Conservation (phyloP, 2,888 invertebrate genomes). For the Diabrotica balteata region DNA sequence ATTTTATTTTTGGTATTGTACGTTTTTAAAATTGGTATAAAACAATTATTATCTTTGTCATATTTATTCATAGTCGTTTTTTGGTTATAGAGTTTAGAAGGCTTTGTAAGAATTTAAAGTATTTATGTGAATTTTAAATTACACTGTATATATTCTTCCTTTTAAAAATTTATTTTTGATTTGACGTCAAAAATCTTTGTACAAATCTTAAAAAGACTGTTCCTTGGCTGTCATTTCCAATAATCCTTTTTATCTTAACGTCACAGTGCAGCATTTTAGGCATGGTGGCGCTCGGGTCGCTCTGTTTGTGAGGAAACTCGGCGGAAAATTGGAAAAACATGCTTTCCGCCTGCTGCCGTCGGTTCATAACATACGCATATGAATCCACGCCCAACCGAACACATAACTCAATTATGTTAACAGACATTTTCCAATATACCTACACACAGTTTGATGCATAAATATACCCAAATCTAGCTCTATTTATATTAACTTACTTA, state of each 20-base stretch:
- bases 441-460: slow-evolving; percentile 31
- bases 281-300: slow-evolving; percentile 1
- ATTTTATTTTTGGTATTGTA: no score
- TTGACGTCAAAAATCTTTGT: no score
- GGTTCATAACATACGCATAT: slow-evolving; percentile 42
- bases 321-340: slow-evolving; percentile 38
- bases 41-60: no score
- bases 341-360: slow-evolving; percentile 22
- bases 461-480: slow-evolving; percentile 19
- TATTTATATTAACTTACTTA: slow-evolving; percentile 3
- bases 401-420: slow-evolving; percentile 54
- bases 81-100: no score
- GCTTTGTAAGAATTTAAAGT: no score
- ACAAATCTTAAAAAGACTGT: neutral
- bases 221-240: slow-evolving; percentile 21
- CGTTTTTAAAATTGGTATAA: no score
- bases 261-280: neutral
- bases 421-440: slow-evolving; percentile 52
- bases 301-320: slow-evolving; percentile 29
- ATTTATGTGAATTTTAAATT: no score
- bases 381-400: slow-evolving; percentile 48
- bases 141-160: no score
- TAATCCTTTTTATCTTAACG: slow-evolving; percentile 9
- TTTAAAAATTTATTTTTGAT: no score
- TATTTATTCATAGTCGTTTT: no score